Base-by-base conservation (phyloP, 2,113 vertebrate species). In the Pelecanoides urinatrix region DNA sequence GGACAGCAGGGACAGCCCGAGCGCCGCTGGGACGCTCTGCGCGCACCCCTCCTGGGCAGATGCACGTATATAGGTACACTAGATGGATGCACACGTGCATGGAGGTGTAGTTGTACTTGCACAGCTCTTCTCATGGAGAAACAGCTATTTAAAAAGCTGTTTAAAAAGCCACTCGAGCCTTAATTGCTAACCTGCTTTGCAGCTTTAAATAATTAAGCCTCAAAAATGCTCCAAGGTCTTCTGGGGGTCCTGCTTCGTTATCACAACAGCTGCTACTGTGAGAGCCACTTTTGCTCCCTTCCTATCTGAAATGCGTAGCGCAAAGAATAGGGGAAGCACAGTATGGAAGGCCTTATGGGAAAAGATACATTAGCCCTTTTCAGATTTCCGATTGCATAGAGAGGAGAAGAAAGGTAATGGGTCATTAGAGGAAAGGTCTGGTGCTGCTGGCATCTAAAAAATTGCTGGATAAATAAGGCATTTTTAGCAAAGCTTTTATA, bases 1-100 rank as follows among this genome's bases (percentile, higher is more conserved):
- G 80, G 6, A 8, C 26, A 30, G 44, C 7, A 5, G 49, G 74
- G 62, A 40, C 36, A 20, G 16, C n/a, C 63, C 6, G 7, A 9
- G 72, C 27, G 10, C 58, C 21, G 3, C 3, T 1, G 52, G 30
- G 63, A 47, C 1, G 40, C 88, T 32, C 58, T 17, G 40, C 70
- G 32, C 53, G 68, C 49, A 11, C 49, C 72, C 2, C 0, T 8
- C 7, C 3, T 13, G 7, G 32, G 23, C 12, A 10, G 63, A 4
- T 52, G 2, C 44, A 12, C 2, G 0, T 18, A 5, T 6, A 0
- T 2, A 5, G 29, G 17, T 22, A 5, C 19, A 1, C 16, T 4
- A 0, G 1, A 4, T 15, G 4, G 1, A 4, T 15, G 4, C 29
- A 14, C 20, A 3, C 1, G 3, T 29, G 20, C 22, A 9, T 10